phyloP scores from a whole-genome alignment of 2,888 invertebrate species.

The Rhagium mordax region DNA sequence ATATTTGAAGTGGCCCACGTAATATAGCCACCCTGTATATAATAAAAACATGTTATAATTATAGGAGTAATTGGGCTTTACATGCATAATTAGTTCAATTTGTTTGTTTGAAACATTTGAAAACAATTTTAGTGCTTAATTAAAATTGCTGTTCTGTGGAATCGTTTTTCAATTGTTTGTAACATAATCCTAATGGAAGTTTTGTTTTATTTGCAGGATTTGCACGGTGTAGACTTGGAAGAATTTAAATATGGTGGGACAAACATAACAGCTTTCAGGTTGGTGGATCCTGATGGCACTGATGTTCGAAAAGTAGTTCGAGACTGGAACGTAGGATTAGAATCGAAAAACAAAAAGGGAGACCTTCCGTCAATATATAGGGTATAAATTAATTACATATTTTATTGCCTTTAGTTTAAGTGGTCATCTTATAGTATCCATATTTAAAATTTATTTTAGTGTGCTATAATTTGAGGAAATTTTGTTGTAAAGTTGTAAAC shows the following conservation, averaged over 20 bases:
- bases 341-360: conserved; percentile 72
- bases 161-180: not conserved
- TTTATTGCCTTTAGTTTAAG: conserved; percentile 12
- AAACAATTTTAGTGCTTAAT: not conserved
- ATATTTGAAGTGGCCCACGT: no score
- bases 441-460: not conserved
- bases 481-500: not conserved
- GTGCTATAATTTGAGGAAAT: not conserved
- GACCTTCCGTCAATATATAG: conserved; percentile 53
- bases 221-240: conserved; percentile 92
- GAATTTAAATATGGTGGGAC: conserved; percentile 96
- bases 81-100: not conserved
- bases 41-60: no score
- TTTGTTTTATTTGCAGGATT: conserved; percentile 75
- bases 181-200: conserved; percentile 8
- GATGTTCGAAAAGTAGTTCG: conserved; percentile 84
- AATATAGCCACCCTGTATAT: no score
- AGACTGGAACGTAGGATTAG: conserved; percentile 83
- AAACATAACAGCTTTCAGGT: conserved; percentile 93
- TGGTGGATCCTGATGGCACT: conserved; percentile 89
- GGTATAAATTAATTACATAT: conserved; percentile 47
- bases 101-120: not conserved
- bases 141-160: not conserved
- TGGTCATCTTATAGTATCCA: not conserved
- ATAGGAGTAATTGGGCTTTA: not conserved